Evolutionary conservation across 1,140 invertebrate genomes (phyloP), one percentile per base, ranked within the genome.

Genomic region (Drosophila parabipectinata): DNA sequence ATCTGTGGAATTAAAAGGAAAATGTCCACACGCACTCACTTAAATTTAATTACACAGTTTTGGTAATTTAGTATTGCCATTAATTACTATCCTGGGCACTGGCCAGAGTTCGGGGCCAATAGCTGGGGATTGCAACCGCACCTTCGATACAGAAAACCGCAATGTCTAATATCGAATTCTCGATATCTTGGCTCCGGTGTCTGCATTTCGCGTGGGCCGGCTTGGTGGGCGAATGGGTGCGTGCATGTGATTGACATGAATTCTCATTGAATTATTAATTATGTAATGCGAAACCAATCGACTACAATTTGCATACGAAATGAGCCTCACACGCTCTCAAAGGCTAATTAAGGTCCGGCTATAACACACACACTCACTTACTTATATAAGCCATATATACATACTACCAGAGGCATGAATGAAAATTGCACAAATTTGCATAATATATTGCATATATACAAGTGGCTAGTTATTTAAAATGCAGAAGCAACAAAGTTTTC

Each of bases 261-360:
- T 79, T 88, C 50, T 69, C 72, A 64, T 79, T 88, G 79, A 89
- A 88, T 88, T 89, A 88, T 83, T 88, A 88, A 88, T 89, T 88
- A 83, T 71, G 79, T 83, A 88, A 88, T 88, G 76, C 64, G 83
- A 88, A 88, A 88, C 79, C 76, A 89, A 88, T 88, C 80, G 69
- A 57, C 68, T 79, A 60, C 76, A 88, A 88, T 88, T 88, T 88
- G 84, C 83, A 88, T 88, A 79, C 68, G 61, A 57, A 89, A 88
- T 83, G 72, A 87, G 83, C 45, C 66, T 68, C 73, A 71, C 75
- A 79, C 76, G 63, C 58, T 51, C 52, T 60, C 75, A 76, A 63
- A 75, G 67, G 37, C 72, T 88, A 88, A 88, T 88, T 77, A 82
- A 52, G 75, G 75, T 52, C 52, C 21, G 32, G 62, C 66, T 47